Percentiles rank a stretch among this genome's conserved stretches.
Conservation (phyloP, 2,888 invertebrate genomes). For the Notodonta ziczac region DNA sequence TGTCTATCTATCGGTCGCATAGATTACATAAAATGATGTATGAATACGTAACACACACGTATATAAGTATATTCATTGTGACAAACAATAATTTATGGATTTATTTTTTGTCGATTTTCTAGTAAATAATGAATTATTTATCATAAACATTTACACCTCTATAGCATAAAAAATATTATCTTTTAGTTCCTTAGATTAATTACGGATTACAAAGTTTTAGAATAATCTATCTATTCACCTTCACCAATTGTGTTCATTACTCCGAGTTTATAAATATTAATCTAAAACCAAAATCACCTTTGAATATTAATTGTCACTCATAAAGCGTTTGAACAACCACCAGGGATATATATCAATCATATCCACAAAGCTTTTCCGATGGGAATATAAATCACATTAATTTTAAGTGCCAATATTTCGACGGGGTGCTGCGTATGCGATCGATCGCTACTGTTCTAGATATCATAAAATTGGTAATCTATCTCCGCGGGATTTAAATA, state of each 20-base stretch:
- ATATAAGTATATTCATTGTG: too few relatives aligned
- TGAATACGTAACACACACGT: too few relatives aligned
- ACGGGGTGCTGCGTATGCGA: constrained; percentile 16
- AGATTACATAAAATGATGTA: too few relatives aligned
- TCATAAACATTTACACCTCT: too few relatives aligned
- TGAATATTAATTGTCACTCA: constrained; percentile 6
- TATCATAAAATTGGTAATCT: constrained; percentile 57
- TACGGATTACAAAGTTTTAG: neutral
- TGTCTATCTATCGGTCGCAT: too few relatives aligned
- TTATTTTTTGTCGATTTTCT: too few relatives aligned
- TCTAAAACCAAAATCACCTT: neutral
- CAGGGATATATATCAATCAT: constrained; percentile 6
- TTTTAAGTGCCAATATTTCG: constrained; percentile 5
- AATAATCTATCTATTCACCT: neutral
- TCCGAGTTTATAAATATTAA: neutral
- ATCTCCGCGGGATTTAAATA: constrained; percentile 53
- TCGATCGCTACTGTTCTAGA: constrained; percentile 31
- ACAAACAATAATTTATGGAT: too few relatives aligned
- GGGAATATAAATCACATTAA: constrained; percentile 8
- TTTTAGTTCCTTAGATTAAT: neutral
- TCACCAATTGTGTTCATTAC: neutral
- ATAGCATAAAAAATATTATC: neutral
- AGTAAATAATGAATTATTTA: too few relatives aligned
- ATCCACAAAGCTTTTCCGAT: constrained; percentile 7
- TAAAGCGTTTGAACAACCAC: constrained; percentile 2